phyloP scores from a whole-genome alignment of 2,797 vertebrate species.

The Coregonus ussuriensis region DNA sequence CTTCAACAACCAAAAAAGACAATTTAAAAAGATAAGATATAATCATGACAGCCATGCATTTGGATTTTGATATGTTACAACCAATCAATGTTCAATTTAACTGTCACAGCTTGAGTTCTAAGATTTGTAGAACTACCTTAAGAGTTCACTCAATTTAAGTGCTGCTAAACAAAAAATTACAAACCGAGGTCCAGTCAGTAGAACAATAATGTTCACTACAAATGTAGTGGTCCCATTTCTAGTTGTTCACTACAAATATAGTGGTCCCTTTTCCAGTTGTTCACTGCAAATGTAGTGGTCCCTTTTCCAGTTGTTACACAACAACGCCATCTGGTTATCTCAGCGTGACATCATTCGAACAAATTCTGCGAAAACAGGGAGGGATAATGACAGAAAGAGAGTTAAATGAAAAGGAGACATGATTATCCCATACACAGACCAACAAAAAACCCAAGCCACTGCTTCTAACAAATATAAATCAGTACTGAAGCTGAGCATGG shows the following conservation, averaged over 20 bases:
- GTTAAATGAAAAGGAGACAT: neutral
- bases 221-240: neutral
- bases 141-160: neutral
- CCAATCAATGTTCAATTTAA: slow-evolving; percentile 23
- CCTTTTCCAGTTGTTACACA: slow-evolving; percentile 34
- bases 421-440: neutral
- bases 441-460: neutral
- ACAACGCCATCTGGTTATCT: slow-evolving; percentile 30
- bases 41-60: slow-evolving; percentile 5
- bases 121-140: slow-evolving; percentile 10
- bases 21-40: slow-evolving; percentile 43
- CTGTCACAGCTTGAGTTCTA: slow-evolving; percentile 17
- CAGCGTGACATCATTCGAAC: slow-evolving; percentile 76
- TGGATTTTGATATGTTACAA: slow-evolving; percentile 7
- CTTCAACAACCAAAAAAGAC: slow-evolving; percentile 49
- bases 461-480: neutral
- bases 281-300: neutral
- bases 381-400: neutral
- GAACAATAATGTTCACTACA: slow-evolving; percentile 36
- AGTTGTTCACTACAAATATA: too few species aligned
- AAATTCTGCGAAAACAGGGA: slow-evolving; percentile 60
- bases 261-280: slow-evolving; percentile 28
- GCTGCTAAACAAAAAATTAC: slow-evolving; percentile 57
- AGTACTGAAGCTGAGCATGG: neutral
- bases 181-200: slow-evolving; percentile 23